These are phyloP conservation scores for Scolanthus callimorphus DNA, from an alignment of 92 coral and sea anemone genomes.

Conservation along the genomic window DNA sequence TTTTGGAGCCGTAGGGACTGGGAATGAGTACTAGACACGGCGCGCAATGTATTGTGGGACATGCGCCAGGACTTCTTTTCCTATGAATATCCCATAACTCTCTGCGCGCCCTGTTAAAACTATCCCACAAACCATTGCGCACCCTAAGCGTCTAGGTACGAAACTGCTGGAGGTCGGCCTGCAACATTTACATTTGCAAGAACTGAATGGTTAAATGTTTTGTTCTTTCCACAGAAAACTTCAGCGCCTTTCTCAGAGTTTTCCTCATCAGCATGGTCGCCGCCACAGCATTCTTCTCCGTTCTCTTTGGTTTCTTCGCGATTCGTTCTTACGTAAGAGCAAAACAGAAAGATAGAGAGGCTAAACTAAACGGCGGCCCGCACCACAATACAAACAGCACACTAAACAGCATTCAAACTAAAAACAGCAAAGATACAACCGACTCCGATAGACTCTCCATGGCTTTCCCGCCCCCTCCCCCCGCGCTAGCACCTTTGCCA, in stretches of 20 bases:
- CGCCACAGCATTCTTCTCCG: neutral
- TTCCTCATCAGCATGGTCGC: conserved; percentile 20
- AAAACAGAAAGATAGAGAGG: neutral
- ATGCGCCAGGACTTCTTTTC: no score
- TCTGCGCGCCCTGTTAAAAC: no score
- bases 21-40: no score
- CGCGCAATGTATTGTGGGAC: no score
- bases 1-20: no score
- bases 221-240: conserved; percentile 6
- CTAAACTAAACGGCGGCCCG: neutral
- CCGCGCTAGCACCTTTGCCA: conserved; percentile 32
- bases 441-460: conserved; percentile 16
- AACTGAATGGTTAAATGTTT: no score
- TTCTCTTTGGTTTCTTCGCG: conserved; percentile 4
- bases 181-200: no score
- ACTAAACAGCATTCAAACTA: neutral
- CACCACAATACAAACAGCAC: neutral
- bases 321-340: neutral
- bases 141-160: no score
- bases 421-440: neutral
- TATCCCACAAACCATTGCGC: no score
- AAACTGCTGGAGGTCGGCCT: no score
- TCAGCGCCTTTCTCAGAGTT: conserved; percentile 7
- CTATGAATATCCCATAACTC: no score
- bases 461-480: conserved; percentile 27